Conservation (phyloP, 2,888 invertebrate genomes). For the Dorcus hopei region DNA sequence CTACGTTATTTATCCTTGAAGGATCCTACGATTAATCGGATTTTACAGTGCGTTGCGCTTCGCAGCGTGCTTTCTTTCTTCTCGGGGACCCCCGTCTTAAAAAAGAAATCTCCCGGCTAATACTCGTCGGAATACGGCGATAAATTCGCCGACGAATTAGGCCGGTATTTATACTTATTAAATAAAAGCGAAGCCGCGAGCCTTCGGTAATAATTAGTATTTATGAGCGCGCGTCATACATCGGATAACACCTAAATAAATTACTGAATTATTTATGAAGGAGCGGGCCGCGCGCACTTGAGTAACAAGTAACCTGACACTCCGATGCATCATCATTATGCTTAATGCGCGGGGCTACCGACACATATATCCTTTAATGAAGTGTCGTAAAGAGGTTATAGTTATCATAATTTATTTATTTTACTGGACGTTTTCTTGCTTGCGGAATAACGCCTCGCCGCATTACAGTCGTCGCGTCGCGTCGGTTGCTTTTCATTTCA, state of each 20-base stretch:
- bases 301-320: conserved; percentile 22
- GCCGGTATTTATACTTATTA: conserved; percentile 9
- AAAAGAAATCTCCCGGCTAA: too few relatives aligned
- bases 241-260: conserved; percentile 23
- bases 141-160: conserved; percentile 10
- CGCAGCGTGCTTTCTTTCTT: too few relatives aligned
- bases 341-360: conserved; percentile 20
- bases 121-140: background rate
- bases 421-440: conserved; percentile 5
- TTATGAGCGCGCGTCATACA: conserved; percentile 19
- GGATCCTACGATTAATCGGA: too few relatives aligned
- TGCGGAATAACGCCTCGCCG: background rate
- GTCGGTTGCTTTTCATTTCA: background rate
- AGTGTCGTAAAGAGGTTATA: conserved; percentile 14
- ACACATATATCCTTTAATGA: conserved; percentile 18
- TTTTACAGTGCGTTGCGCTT: too few relatives aligned
- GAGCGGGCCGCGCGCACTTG: conserved; percentile 11
- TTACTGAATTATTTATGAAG: conserved; percentile 23
- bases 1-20: too few relatives aligned
- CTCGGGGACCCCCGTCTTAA: too few relatives aligned
- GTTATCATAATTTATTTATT: conserved; percentile 11
- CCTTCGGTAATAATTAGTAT: conserved; percentile 19
- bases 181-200: conserved; percentile 9
- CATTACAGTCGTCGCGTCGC: background rate
- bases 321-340: conserved; percentile 22